Evolutionary conservation across 2,113 vertebrate species (phyloP).

Genomic region (Oncorhynchus tshawytscha): DNA sequence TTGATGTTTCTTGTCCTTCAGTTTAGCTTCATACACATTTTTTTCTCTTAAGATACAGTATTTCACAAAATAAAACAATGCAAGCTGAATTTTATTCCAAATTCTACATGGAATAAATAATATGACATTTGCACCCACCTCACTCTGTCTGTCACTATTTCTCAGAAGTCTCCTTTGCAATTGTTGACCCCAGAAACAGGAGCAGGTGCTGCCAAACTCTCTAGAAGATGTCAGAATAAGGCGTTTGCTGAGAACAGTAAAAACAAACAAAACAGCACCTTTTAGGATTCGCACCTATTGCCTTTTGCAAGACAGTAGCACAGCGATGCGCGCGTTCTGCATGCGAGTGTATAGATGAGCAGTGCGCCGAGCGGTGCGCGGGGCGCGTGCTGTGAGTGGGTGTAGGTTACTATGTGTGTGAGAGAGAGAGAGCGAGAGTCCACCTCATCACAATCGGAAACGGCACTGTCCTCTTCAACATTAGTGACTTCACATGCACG

Average conservation of each 20-base stretch:
- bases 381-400: not conserved
- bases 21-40: not conserved
- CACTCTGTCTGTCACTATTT: not conserved
- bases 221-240: not conserved
- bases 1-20: no score
- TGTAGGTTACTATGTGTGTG: not conserved
- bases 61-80: not conserved
- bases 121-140: not conserved
- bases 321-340: not conserved
- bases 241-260: no score
- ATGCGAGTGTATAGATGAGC: not conserved
- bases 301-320: not conserved
- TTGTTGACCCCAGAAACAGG: not conserved
- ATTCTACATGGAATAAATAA: not conserved
- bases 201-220: not conserved
- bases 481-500: not conserved
- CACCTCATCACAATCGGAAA: not conserved
- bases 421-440: no score
- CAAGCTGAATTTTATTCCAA: not conserved
- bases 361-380: not conserved
- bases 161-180: not conserved
- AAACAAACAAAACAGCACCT: not conserved
- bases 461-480: not conserved
- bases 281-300: not conserved
- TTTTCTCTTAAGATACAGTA: not conserved